Percentiles rank a stretch among this genome's conserved stretches.
phyloP scores from a whole-genome alignment of 2,888 invertebrate species.

The Chloromyia formosa region DNA sequence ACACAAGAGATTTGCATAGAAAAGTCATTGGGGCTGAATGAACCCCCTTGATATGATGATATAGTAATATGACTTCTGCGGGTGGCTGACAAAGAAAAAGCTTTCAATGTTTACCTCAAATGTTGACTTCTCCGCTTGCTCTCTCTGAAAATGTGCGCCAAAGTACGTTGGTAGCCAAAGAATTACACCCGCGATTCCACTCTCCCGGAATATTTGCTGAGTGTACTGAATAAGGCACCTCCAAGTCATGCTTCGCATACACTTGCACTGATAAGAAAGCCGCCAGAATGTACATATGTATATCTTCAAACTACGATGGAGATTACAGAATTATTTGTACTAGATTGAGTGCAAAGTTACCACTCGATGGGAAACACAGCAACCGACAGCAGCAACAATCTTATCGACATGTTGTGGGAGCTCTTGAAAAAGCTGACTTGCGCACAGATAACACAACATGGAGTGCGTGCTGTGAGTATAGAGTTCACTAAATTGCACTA shows the following conservation, averaged over 20 bases:
- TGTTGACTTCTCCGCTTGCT: neutral
- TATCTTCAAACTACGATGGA: neutral
- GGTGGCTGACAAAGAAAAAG: slow-evolving; percentile 18
- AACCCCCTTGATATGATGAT: no score
- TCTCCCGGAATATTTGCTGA: no score
- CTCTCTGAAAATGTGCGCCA: slow-evolving; percentile 6
- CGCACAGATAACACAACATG: slow-evolving; percentile 5
- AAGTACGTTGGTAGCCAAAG: slow-evolving; percentile 1
- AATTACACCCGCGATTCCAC: no score
- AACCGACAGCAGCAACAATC: neutral
- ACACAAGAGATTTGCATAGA: no score
- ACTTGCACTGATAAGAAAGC: slow-evolving; percentile 35
- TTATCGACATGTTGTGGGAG: slow-evolving; percentile 16
- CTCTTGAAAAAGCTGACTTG: slow-evolving; percentile 14
- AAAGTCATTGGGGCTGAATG: no score
- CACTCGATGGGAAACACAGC: neutral
- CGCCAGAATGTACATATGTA: neutral
- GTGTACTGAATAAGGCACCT: no score
- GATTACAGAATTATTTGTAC: neutral
- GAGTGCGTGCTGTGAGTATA: neutral
- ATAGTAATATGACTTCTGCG: no score
- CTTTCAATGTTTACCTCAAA: slow-evolving; percentile 29
- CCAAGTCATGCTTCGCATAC: slow-evolving; percentile 6
- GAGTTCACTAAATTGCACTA: slow-evolving; percentile 5
- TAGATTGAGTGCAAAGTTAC: slow-evolving; percentile 21